Conservation (phyloP, 2,888 invertebrate species). For the Perithous albicinctus region DNA sequence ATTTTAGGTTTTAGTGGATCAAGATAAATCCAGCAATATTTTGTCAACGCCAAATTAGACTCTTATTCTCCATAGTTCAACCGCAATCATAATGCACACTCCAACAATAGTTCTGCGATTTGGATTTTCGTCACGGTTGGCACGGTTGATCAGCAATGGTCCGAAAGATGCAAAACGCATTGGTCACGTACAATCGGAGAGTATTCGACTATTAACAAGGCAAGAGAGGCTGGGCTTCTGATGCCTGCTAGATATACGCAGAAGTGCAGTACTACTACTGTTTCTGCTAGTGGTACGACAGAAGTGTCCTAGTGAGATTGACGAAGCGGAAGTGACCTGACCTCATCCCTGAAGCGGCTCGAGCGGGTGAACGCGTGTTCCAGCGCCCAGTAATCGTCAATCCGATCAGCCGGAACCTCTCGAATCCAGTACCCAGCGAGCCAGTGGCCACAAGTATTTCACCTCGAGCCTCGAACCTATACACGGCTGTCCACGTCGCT, state of each 20-base stretch:
- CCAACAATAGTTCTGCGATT: conserved; percentile 11
- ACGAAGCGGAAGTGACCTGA: conserved; percentile 74
- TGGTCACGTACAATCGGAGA: conserved; percentile 35
- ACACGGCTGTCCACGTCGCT: conserved; percentile 63
- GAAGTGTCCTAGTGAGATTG: conserved; percentile 72
- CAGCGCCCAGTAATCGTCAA: conserved; percentile 76
- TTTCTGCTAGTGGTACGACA: conserved; percentile 49
- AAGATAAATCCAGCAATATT: no score
- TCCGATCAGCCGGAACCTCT: conserved; percentile 81
- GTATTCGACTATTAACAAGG: conserved; percentile 34
- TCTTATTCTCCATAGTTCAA: neutral
- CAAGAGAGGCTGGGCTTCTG: conserved; percentile 1
- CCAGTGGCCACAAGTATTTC: conserved; percentile 80
- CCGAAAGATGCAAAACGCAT: conserved; percentile 23
- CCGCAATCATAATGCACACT: conserved; percentile 17
- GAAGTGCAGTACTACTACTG: conserved; percentile 51
- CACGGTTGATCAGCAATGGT: conserved; percentile 5
- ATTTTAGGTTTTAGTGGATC: no score
- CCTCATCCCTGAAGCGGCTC: conserved; percentile 33
- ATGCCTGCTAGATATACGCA: conserved; percentile 17
- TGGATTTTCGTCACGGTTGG: neutral
- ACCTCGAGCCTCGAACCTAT: conserved; percentile 63
- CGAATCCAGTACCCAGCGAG: conserved; percentile 71
- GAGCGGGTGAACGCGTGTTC: conserved; percentile 49
- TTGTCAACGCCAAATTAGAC: neutral